Evolutionary conservation across 2,113 vertebrate genomes (phyloP), one percentile per base, ranked within the genome.

Genomic region (Corythornis cristatus): DNA sequence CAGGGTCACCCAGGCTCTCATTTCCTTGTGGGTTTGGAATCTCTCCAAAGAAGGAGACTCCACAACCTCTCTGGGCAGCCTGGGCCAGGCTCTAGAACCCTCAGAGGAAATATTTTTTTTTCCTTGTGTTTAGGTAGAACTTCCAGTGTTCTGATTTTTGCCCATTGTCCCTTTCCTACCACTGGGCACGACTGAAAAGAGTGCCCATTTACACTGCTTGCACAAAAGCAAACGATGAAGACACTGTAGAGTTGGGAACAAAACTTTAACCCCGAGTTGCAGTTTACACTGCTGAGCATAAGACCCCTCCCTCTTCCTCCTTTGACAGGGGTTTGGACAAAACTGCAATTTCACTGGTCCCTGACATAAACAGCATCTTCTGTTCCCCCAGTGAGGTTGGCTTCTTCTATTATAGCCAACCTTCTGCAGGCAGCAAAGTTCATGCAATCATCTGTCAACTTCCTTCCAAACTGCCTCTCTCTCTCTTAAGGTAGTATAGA

Each of bases 161-260:
- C 26, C 51, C 51, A 28, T 53, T 53, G 51, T 28, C 26, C 51
- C 26, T 53, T 53, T 29, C 26, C 15, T 28, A 25, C 29, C 26
- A 28, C 26, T 53, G 51, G 26, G 26, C 51, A 53, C 51, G 12
- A 28, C 26, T 53, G 15, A 15, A 29, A 53, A 53, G 25, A 53
- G 51, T 53, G 14, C 26, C 26, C 51, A 29, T 26, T 28, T 53
- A 29, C 10, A 21, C 3, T 1, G 57, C 57, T 74, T 70, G 29
- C 48, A 62, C 35, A 70, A 25, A 74, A 77, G 5, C 25, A 65
- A 54, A 42, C 15, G 7, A 20, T 5, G 23, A 68, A 68, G 56
- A 28, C 8, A 5, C 23, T 10, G 6, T 2, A 53, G 33, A n/a
- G 4, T 0, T 31, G 18, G 28, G 45, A 29, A 42, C 14, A 62